These are phyloP conservation scores for Melopsittacus undulatus DNA, from an alignment of 2,797 vertebrate species.

Conservation along the genomic window DNA sequence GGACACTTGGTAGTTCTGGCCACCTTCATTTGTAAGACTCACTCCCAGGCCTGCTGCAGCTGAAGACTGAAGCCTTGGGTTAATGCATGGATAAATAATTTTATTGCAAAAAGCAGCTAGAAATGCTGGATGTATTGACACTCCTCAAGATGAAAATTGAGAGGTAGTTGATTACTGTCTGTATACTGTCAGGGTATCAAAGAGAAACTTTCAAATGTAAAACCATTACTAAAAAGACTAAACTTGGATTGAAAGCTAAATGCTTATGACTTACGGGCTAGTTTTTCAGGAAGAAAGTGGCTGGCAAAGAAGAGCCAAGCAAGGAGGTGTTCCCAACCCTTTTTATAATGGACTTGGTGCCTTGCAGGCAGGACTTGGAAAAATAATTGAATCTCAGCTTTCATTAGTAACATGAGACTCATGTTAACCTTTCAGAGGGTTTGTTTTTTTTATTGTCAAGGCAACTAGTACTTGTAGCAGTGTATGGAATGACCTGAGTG, in stretches of 20 bases:
- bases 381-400: not conserved
- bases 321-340: not conserved
- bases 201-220: not conserved
- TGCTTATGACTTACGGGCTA: not conserved
- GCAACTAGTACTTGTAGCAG: not conserved
- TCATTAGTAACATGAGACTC: not conserved
- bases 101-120: not conserved
- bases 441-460: not conserved
- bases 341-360: not conserved
- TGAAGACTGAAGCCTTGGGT: not conserved
- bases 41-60: not conserved
- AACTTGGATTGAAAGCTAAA: not conserved
- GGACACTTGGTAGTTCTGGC: not conserved
- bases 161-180: not conserved
- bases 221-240: not conserved
- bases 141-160: not conserved
- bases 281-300: not conserved
- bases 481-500: not conserved
- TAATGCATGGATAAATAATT: not conserved
- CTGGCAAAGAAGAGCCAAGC: not conserved
- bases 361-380: not conserved
- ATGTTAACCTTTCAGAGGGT: not conserved
- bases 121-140: not conserved
- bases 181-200: not conserved
- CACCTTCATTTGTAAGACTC: fast-evolving